phyloP scores from a whole-genome alignment of 2,113 vertebrate species.

The Struthidea cinerea region DNA sequence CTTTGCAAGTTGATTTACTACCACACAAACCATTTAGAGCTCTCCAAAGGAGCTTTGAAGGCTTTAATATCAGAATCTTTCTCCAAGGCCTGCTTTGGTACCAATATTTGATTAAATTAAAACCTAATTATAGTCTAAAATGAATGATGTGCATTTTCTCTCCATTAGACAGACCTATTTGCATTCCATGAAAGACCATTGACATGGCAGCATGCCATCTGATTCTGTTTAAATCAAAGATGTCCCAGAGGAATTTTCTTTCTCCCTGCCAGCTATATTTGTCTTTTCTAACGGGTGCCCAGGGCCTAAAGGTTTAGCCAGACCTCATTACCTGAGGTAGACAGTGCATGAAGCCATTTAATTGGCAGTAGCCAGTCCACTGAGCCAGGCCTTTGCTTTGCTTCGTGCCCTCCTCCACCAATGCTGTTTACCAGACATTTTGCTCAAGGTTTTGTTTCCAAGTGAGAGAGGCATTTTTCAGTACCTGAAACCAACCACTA shows the following conservation, averaged over 20 bases:
- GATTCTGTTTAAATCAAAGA: not conserved
- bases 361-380: not conserved
- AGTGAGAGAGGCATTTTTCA: constrained; percentile 6
- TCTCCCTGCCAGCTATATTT: not conserved
- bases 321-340: constrained; percentile 46
- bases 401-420: not conserved
- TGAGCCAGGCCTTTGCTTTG: constrained; percentile 13
- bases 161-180: constrained; percentile 29
- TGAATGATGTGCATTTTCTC: constrained; percentile 44
- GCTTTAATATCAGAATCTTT: constrained; percentile 50
- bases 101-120: constrained; percentile 62
- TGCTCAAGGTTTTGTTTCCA: constrained; percentile 21
- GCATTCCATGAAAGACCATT: constrained; percentile 28
- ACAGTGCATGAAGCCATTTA: not conserved
- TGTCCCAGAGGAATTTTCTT: not conserved
- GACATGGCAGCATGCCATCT: constrained; percentile 32
- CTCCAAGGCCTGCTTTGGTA: constrained; percentile 49
- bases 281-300: constrained; percentile 1
- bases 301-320: constrained; percentile 25
- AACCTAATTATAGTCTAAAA: constrained; percentile 58
- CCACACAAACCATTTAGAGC: not conserved
- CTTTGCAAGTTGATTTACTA: constrained; percentile 40
- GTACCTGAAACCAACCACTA: constrained; percentile 1
- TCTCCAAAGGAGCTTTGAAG: constrained; percentile 15
- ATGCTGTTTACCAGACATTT: not conserved